A percentile compares a stretch with the other conserved stretches of the same genome.
Conservation (phyloP, 1,140 invertebrate species). For the Anastrepha obliqua region DNA sequence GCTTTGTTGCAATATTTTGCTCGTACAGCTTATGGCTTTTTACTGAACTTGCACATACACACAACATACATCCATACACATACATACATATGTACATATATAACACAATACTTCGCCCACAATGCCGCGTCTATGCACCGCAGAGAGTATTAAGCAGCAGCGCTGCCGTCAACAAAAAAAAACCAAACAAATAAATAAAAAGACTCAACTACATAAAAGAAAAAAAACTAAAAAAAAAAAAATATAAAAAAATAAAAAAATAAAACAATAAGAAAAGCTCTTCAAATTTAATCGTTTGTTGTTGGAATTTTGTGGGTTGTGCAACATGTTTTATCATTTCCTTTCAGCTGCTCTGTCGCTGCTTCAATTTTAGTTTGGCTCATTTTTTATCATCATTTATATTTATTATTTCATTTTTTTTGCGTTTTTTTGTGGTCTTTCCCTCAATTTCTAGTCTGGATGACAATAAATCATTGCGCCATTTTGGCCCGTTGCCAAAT, state of each 20-base stretch:
- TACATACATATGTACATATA: not conserved
- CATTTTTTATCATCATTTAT: not conserved
- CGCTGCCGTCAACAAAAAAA: not conserved
- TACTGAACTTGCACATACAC: not conserved
- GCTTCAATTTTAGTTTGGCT: conserved; percentile 28
- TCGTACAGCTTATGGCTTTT: not conserved
- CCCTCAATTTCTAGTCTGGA: not conserved
- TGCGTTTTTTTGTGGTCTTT: not conserved
- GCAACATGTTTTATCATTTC: conserved; percentile 50
- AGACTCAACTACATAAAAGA: not conserved
- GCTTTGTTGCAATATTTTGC: conserved; percentile 30
- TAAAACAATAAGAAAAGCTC: not conserved
- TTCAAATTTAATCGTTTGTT: conserved; percentile 27
- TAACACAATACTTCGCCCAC: not conserved
- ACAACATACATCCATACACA: not conserved
- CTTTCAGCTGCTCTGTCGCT: not conserved
- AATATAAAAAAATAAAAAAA: not conserved
- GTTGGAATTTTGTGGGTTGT: conserved; percentile 13
- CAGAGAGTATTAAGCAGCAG: not conserved
- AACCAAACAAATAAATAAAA: not conserved
- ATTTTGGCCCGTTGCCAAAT: conserved; percentile 35
- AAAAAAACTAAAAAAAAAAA: not conserved
- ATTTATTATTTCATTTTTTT: not conserved
- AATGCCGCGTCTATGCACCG: not conserved
- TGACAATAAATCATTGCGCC: conserved; percentile 41